These are phyloP conservation scores for Momotus momota DNA, from an alignment of 2,797 vertebrate species.

Conservation along the genomic window DNA sequence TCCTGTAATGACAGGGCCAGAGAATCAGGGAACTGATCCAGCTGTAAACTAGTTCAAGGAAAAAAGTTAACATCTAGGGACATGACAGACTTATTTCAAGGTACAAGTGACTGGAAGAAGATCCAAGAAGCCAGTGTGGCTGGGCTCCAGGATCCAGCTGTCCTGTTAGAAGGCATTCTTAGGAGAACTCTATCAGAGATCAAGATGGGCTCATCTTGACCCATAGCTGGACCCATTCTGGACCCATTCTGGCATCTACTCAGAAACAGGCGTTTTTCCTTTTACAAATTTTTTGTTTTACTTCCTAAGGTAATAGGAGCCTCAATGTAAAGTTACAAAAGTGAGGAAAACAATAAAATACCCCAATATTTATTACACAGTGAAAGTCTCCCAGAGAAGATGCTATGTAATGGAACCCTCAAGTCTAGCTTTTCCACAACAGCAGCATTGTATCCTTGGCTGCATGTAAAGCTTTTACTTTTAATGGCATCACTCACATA, in stretches of 20 bases:
- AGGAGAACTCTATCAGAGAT: background rate
- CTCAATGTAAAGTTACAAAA: background rate
- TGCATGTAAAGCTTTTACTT: slow-evolving; percentile 16
- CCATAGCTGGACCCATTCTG: no score
- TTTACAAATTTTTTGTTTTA: background rate
- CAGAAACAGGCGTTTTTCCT: background rate
- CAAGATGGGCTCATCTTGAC: background rate
- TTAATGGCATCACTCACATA: background rate
- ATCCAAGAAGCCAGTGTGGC: background rate
- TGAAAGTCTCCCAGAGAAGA: background rate
- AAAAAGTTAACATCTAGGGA: background rate
- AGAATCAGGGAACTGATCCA: background rate
- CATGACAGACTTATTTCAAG: background rate
- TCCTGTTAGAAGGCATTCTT: background rate
- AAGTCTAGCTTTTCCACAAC: background rate
- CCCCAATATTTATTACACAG: background rate
- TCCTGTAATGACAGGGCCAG: background rate
- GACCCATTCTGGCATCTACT: background rate
- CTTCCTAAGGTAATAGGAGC: background rate
- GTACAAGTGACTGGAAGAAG: background rate
- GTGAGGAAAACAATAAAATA: background rate
- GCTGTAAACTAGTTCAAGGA: background rate
- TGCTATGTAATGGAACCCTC: background rate
- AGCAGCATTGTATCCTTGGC: background rate
- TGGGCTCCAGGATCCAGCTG: background rate